phyloP scores from a whole-genome alignment of 2,113 vertebrate genomes.

The Daubentonia madagascariensis region DNA sequence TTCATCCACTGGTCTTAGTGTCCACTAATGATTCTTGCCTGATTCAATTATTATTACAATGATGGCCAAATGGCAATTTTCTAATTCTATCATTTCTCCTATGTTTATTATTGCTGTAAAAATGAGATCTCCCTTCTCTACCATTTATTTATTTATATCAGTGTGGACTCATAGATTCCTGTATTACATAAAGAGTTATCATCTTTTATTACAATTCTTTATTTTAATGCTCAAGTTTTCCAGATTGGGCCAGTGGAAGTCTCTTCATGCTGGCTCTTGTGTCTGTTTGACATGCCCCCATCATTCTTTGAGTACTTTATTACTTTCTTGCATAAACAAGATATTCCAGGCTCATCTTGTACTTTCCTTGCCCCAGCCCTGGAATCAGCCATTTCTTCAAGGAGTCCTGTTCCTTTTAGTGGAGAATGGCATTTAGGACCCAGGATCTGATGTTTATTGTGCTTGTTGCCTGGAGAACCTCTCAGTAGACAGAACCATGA shows the following conservation, averaged over 20 bases:
- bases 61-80: neutral
- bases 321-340: neutral
- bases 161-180: neutral
- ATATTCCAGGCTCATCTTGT: neutral
- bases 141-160: neutral
- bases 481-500: neutral
- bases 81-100: neutral
- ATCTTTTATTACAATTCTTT: neutral
- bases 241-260: neutral
- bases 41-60: neutral
- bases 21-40: neutral
- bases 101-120: neutral
- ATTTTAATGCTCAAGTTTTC: neutral
- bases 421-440: neutral
- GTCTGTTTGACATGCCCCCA: neutral
- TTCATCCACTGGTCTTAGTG: constrained; percentile 10
- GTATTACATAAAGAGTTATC: neutral
- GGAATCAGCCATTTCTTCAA: neutral
- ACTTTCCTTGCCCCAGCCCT: neutral
- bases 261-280: neutral
- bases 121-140: neutral
- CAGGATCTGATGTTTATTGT: neutral
- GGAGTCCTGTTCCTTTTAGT: neutral
- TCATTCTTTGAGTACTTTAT: neutral
- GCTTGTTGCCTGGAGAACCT: neutral